Percentiles rank a stretch among this genome's conserved stretches.
phyloP scores from a whole-genome alignment of 1,140 invertebrate species.

The Pseudomyrmex dendroicus region DNA sequence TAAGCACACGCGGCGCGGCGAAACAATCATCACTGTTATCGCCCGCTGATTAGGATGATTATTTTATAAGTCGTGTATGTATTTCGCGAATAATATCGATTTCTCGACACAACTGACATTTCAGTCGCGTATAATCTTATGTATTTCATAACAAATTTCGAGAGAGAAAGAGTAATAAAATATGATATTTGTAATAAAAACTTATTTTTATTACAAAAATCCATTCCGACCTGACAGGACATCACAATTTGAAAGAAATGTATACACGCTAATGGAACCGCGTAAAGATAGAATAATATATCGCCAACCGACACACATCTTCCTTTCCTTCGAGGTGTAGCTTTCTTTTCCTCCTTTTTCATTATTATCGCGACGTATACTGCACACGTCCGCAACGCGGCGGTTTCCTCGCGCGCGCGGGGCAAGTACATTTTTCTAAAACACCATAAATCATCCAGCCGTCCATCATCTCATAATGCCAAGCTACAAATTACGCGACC shows the following conservation, averaged over 20 bases:
- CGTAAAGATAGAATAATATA: slow-evolving; percentile 28
- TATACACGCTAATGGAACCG: background rate
- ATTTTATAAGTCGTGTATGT: slow-evolving; percentile 20
- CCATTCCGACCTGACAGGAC: background rate
- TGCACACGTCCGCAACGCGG: slow-evolving; percentile 3
- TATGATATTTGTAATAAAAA: background rate
- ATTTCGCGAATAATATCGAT: slow-evolving; percentile 18
- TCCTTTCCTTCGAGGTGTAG: background rate
- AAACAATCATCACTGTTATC: slow-evolving; percentile 29
- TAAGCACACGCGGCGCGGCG: background rate
- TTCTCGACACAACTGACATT: background rate
- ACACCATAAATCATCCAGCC: slow-evolving; percentile 46
- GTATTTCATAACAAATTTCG: background rate
- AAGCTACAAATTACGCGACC: slow-evolving; percentile 47
- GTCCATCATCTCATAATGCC: slow-evolving; percentile 47
- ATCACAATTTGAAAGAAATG: background rate
- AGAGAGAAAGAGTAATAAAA: no score
- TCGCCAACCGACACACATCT: background rate
- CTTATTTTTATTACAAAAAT: background rate
- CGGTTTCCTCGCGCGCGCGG: slow-evolving; percentile 10
- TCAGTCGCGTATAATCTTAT: background rate
- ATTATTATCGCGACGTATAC: slow-evolving; percentile 33
- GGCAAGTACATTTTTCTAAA: slow-evolving; percentile 43
- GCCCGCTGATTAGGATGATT: slow-evolving; percentile 2
- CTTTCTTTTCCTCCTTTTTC: background rate